Evolutionary conservation across 1,140 invertebrate genomes (phyloP).

Genomic region (Octopus sinensis): DNA sequence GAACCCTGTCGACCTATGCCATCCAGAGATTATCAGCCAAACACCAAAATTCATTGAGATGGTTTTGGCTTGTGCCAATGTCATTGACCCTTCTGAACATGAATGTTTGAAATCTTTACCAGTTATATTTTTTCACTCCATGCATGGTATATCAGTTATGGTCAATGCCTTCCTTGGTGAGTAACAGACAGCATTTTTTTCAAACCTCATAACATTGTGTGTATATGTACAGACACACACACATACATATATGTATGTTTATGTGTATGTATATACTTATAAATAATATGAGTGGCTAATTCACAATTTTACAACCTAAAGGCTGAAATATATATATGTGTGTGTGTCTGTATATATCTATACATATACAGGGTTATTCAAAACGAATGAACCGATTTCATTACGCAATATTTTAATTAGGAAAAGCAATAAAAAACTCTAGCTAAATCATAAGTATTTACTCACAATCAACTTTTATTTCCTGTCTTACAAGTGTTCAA

Average conservation of each 20-base stretch:
- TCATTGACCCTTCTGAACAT: slow-evolving; percentile 83
- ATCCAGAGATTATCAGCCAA: slow-evolving; percentile 79
- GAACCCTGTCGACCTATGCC: slow-evolving; percentile 88
- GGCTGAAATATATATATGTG: no score
- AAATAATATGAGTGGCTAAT: no score
- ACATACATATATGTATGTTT: neutral
- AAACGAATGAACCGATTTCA: no score
- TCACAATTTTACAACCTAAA: no score
- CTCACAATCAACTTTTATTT: no score
- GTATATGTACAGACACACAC: neutral
- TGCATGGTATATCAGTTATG: slow-evolving; percentile 86
- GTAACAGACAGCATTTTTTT: slow-evolving; percentile 2
- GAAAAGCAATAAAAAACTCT: no score
- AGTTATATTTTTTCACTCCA: slow-evolving; percentile 87
- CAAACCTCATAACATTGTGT: neutral
- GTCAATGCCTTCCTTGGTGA: slow-evolving; percentile 94
- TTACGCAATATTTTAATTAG: no score
- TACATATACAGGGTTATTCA: no score
- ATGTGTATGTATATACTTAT: no score
- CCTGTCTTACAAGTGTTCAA: no score
- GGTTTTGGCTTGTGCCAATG: slow-evolving; percentile 56
- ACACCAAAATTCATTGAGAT: slow-evolving; percentile 75
- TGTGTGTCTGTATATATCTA: no score
- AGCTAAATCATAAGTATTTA: no score
- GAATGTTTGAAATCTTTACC: slow-evolving; percentile 82